Base-by-base conservation (phyloP, 2,797 vertebrate species). In the Phrynocephalus guinanensis region DNA sequence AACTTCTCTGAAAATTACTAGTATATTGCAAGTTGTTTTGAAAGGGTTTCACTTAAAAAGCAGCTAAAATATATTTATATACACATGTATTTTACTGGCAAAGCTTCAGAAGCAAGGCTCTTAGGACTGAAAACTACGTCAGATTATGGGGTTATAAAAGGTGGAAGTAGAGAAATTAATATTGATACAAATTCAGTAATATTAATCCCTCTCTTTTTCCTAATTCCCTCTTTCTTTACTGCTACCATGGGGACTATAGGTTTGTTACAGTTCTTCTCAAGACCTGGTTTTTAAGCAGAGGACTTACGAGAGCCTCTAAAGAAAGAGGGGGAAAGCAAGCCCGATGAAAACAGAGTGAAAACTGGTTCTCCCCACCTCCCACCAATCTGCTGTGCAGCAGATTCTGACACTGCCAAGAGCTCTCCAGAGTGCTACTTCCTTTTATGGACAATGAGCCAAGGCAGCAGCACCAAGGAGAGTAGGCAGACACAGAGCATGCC, bases 381-480 rank as follows among this genome's bases (percentile, higher is more conserved):
- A 5, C 48, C 48, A 28, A 15, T 68, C 66, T 77, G 33, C 71
- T 70, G 9, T 48, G 72, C 72, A 77, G 72, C 76, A 13, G 79
- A 76, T 82, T 76, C 87, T 18, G 66, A 5, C 67, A 50, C 79
- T 86, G 48, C 72, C 84, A 86, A 88, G 87, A 85, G 82, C 88
- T 80, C 68, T 80, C 81, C 81, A 80, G 30, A 90, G 88, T 70
- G 77, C 77, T 81, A 20, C 85, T 84, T 75, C 77, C 85, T 81
- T 84, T 70, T 76, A 87, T 71, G 71, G 83, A 26, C 78, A 81
- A 70, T 52, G 56, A 85, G 44, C 71, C 71, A 82, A 77, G 63
- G 30, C 79, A 82, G 78, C 83, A 88, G 77, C 3, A 81, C 78
- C 83, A 80, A 52, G 67, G 87, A 88, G 83, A 88, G 87, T 76